Conservation (phyloP, 2,797 vertebrate species). For the Chelmon rostratus region DNA sequence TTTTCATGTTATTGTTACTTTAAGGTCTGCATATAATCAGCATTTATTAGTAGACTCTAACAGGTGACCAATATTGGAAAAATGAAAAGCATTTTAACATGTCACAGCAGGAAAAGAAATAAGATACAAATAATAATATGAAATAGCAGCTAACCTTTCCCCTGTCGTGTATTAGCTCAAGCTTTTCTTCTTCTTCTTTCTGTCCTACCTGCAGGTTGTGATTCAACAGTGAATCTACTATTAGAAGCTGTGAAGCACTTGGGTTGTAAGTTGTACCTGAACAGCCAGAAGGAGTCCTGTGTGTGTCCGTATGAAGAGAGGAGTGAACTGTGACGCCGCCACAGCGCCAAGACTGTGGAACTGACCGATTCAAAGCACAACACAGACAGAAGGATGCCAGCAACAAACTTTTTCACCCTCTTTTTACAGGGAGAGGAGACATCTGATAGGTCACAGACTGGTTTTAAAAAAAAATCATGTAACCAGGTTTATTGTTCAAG, state of each 20-base stretch:
- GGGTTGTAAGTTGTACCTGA: slow-evolving; percentile 98
- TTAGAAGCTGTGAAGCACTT: slow-evolving; percentile 96
- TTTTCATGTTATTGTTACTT: no score
- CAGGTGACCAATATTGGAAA: no score
- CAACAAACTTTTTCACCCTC: slow-evolving; percentile 5
- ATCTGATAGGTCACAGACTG: no score
- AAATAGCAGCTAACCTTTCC: not conserved
- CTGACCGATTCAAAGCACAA: slow-evolving; percentile 12
- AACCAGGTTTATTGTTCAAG: no score
- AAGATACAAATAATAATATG: no score
- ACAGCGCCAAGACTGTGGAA: slow-evolving; percentile 6
- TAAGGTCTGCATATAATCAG: no score
- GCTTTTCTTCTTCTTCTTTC: not conserved
- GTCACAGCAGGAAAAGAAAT: no score
- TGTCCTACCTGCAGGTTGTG: slow-evolving; percentile 88
- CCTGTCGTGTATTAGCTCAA: no score
- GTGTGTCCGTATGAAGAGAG: slow-evolving; percentile 92
- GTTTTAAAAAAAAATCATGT: no score
- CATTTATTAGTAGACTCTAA: no score
- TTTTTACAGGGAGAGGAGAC: no score
- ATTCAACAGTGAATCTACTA: slow-evolving; percentile 92
- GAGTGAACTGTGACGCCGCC: slow-evolving; percentile 87
- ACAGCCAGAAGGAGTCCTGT: slow-evolving; percentile 95
- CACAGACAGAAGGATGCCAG: slow-evolving; percentile 6
- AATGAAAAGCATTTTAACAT: no score